These are phyloP conservation scores for Zaprionus ornatus DNA, from an alignment of 1,140 invertebrate genomes.

Conservation along the genomic window DNA sequence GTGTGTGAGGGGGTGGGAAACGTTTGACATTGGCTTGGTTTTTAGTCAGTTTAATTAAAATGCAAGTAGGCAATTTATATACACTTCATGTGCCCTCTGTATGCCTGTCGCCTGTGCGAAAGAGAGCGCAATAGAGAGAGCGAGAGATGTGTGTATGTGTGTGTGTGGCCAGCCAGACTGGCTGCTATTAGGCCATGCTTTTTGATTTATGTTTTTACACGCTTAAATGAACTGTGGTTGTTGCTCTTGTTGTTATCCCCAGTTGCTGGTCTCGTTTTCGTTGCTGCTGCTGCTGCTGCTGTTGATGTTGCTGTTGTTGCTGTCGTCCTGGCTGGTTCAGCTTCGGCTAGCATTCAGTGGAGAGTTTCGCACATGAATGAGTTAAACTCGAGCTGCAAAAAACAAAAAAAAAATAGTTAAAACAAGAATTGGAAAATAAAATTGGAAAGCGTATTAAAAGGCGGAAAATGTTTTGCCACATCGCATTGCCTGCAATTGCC, in stretches of 20 bases:
- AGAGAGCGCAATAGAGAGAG: conserved; percentile 6
- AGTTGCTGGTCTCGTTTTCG: not conserved
- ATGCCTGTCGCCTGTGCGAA: conserved; percentile 22
- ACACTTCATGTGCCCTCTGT: conserved; percentile 66
- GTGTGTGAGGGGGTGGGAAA: not conserved
- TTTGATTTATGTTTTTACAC: conserved; percentile 82
- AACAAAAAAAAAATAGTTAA: conserved; percentile 8
- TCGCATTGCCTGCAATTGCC: conserved; percentile 25
- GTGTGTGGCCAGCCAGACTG: conserved; percentile 44
- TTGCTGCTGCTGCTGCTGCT: conserved; percentile 6
- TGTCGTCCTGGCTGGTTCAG: not conserved
- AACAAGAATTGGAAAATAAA: conserved; percentile 23
- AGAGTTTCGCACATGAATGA: conserved; percentile 74
- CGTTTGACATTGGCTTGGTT: conserved; percentile 75
- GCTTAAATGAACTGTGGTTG: conserved; percentile 75
- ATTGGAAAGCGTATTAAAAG: conserved; percentile 59
- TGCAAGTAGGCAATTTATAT: conserved; percentile 82
- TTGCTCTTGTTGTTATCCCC: conserved; percentile 25
- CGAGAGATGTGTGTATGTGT: not conserved
- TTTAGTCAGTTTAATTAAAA: conserved; percentile 81
- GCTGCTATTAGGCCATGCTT: conserved; percentile 69
- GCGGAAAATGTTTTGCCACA: conserved; percentile 60
- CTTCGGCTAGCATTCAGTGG: not conserved
- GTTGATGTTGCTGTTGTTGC: conserved; percentile 8
- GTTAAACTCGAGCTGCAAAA: conserved; percentile 31